Evolutionary conservation across 2,888 invertebrate species (phyloP), one percentile per base, ranked within the genome.

Genomic region (Mantis religiosa): DNA sequence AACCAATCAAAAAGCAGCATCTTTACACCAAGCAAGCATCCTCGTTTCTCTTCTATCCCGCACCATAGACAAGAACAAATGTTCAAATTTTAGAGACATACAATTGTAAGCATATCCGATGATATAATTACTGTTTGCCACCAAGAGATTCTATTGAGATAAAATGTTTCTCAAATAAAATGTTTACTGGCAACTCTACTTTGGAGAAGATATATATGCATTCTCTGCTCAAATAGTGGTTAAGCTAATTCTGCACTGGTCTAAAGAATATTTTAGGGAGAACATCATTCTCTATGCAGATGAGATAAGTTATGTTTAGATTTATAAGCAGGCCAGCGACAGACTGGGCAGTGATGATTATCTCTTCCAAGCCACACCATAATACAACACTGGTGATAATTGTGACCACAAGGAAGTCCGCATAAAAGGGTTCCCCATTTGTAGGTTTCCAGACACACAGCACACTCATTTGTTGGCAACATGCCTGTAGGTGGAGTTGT

Each of bases 331-430:
- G 94, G 94, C 94, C 94, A 94, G 14, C 94, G 92, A 91, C 94
- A 94, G 20, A 94, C 92, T 3, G 94, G 94, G 90, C 94, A 94
- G 90, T 93, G 93, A 91, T 94, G 94, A 91, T 94, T 94, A 90
- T 94, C 94, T 88, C 94, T 91, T 9, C 92, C 92, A 25, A 94
- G 92, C 94, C 94, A 94, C 25, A 92, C 91, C 91, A 93, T 91
- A 83, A 94, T 93, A 91, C 94, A 94, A n/a, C 92, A 91, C 90
- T 93, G 92, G 91, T 94, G 94, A 91, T 94, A 94, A 88, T 92
- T 92, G 91, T 94, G 94, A 8, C 93, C 93, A 91, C 94, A 94
- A 1, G 94, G 94, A 89, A 94, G 92, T 3, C 94, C 94, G 91
- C 94, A 94, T 71, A 94, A 91, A 28, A 92, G 88, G 7, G 92